A percentile compares a stretch with the other conserved stretches of the same genome.
Conservation (phyloP, 2,797 vertebrate genomes). For the Halcyon badia region DNA sequence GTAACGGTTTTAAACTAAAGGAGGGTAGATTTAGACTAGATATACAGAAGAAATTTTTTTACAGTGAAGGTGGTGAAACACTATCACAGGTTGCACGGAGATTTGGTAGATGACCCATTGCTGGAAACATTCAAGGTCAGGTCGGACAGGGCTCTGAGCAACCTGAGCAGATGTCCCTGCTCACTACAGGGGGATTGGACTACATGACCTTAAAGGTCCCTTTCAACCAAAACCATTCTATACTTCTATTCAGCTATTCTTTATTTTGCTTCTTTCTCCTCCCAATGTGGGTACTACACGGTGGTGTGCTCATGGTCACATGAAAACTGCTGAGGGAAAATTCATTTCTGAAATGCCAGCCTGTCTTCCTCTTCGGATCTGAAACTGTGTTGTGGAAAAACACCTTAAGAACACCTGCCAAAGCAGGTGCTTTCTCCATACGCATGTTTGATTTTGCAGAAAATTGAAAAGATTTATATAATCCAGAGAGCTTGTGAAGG, state of each 20-base stretch:
- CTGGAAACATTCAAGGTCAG: not conserved
- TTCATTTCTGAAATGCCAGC: not conserved
- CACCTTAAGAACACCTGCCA: not conserved
- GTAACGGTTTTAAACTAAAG: not conserved
- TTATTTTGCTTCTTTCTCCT: not conserved
- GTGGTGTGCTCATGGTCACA: not conserved
- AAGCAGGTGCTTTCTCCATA: accelerated
- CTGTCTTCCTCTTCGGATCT: not conserved
- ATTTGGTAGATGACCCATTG: not conserved
- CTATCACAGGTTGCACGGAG: not conserved
- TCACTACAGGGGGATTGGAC: not conserved
- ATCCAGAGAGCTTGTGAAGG: not conserved
- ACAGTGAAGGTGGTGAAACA: not conserved
- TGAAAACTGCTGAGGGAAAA: not conserved
- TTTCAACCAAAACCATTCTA: not conserved
- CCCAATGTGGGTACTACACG: not conserved
- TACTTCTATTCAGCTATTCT: not conserved
- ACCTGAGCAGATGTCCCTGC: not conserved
- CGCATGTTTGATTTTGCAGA: not conserved
- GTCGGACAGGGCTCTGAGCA: not conserved
- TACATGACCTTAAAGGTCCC: not conserved
- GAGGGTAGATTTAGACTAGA: not conserved
- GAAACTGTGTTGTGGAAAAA: not conserved
- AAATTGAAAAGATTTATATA: not conserved
- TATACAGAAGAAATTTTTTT: not conserved